Evolutionary conservation across 2,113 vertebrate species (phyloP).

Genomic region (Euleptes europaea): DNA sequence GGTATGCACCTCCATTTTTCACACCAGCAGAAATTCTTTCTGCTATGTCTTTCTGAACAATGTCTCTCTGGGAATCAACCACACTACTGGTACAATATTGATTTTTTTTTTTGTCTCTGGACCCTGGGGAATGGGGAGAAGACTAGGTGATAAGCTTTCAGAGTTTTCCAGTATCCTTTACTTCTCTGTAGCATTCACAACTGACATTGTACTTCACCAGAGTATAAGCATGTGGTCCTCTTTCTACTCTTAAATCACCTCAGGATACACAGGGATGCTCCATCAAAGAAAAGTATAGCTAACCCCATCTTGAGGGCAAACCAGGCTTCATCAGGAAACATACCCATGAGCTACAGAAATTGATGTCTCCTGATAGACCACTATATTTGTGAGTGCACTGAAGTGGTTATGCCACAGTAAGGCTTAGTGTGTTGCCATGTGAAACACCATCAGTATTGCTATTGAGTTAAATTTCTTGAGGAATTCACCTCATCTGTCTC

Average conservation of each 20-base stretch:
- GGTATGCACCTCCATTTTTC: too few species aligned
- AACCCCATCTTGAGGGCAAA: conserved; percentile 1
- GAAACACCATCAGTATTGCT: conserved; percentile 26
- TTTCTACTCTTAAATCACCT: background rate
- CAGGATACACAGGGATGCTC: background rate
- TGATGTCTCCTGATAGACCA: background rate
- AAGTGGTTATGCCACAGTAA: background rate
- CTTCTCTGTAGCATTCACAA: background rate
- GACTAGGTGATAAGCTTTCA: background rate
- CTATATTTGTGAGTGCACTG: background rate
- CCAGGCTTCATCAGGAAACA: background rate
- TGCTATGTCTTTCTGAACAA: background rate
- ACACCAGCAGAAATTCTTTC: background rate
- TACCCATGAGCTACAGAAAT: background rate
- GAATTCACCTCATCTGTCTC: conserved; percentile 59
- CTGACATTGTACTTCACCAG: too few species aligned
- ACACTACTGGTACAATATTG: background rate
- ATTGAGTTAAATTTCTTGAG: conserved; percentile 43
- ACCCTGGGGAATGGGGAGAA: background rate
- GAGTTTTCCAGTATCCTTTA: background rate
- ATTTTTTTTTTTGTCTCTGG: background rate
- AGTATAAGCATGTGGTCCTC: background rate
- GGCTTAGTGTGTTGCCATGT: background rate
- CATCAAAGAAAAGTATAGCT: background rate
- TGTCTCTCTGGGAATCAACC: background rate